Percentiles rank a stretch among this genome's conserved stretches.
Conservation (phyloP, 2,797 vertebrate species). For the Leucoraja ocellata region DNA sequence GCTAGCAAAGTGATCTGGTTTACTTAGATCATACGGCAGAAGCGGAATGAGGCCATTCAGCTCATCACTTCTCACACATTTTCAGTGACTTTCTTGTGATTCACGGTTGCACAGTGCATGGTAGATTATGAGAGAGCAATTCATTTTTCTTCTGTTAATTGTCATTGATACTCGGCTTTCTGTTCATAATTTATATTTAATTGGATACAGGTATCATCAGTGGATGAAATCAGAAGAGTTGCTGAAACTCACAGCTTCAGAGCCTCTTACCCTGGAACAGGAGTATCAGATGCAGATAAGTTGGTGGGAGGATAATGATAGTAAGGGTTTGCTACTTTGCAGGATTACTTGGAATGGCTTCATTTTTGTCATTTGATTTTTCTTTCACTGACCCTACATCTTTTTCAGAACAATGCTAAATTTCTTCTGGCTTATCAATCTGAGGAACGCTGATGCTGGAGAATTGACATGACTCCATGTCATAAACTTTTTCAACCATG, state of each 20-base stretch:
- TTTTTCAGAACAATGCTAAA: neutral
- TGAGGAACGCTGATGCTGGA: neutral
- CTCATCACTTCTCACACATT: neutral
- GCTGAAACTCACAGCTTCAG: conserved; percentile 80
- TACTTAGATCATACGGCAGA: neutral
- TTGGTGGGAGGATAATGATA: conserved; percentile 82
- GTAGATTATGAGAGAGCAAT: neutral
- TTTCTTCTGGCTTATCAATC: neutral
- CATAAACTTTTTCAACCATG: neutral
- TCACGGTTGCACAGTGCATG: neutral
- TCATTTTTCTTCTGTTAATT: neutral
- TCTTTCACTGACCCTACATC: neutral
- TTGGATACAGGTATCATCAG: conserved; percentile 70
- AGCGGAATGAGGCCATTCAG: too few relatives aligned
- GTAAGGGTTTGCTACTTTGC: conserved; percentile 55
- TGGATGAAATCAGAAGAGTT: conserved; percentile 91
- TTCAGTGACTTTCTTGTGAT: neutral
- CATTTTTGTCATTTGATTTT: too few relatives aligned
- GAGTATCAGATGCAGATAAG: conserved; percentile 85
- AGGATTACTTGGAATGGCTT: neutral
- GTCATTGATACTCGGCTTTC: neutral
- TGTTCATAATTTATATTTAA: neutral
- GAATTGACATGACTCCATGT: neutral
- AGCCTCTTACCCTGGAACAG: conserved; percentile 82
- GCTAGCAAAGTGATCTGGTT: neutral